phyloP scores from a whole-genome alignment of 2,113 vertebrate genomes.

The Acanthochromis polyacanthus region DNA sequence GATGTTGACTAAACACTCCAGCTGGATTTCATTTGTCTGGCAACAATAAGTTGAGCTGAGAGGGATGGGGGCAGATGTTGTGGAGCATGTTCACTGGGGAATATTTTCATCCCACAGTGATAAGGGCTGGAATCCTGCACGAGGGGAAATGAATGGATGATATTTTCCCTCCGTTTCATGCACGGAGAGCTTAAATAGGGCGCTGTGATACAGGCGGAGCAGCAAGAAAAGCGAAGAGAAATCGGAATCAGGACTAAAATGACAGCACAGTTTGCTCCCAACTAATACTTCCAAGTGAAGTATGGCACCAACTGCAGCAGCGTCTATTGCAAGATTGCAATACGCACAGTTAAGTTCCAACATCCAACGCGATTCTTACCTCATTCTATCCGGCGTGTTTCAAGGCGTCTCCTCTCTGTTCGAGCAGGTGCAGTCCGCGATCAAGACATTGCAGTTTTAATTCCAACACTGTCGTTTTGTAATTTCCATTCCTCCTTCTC shows the following conservation, averaged over 20 bases:
- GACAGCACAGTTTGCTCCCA: not conserved
- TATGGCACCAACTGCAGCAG: too few relatives aligned
- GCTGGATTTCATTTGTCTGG: slow-evolving; percentile 5
- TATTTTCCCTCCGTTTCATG: not conserved
- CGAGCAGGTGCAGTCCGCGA: slow-evolving; percentile 8
- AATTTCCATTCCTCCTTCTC: slow-evolving; percentile 26
- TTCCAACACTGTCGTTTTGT: slow-evolving; percentile 35
- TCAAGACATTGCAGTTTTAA: slow-evolving; percentile 39
- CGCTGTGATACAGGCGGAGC: slow-evolving; percentile 7
- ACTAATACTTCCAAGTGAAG: too few relatives aligned
- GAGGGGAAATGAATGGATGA: not conserved
- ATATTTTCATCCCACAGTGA: not conserved
- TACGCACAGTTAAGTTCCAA: not conserved
- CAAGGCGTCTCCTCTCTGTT: not conserved
- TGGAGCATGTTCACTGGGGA: not conserved
- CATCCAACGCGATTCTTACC: not conserved
- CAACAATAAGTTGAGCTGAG: slow-evolving; percentile 6
- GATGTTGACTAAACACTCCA: not conserved
- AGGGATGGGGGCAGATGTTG: not conserved
- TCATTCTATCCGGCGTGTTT: slow-evolving; percentile 10
- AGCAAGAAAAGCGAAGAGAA: not conserved
- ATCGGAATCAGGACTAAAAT: not conserved
- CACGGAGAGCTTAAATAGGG: slow-evolving; percentile 3
- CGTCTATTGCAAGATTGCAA: not conserved
- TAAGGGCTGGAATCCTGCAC: not conserved